phyloP scores from a whole-genome alignment of 2,797 vertebrate species.

The Luscinia luscinia region DNA sequence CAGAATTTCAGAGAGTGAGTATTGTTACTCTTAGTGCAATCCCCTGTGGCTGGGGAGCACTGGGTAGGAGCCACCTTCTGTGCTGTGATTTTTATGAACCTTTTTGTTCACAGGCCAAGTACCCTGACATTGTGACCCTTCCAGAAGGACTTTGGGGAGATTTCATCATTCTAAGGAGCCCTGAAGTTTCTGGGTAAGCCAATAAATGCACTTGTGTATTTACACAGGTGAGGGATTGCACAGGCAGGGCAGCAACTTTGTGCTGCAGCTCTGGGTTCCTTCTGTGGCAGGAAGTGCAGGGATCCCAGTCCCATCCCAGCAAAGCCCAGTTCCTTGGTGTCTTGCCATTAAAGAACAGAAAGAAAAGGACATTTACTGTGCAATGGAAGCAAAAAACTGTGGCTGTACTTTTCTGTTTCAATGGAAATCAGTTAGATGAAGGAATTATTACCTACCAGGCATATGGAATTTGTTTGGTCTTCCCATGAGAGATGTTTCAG shows the following conservation, averaged over 20 bases:
- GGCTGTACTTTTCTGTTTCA: not conserved
- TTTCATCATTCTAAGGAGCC: constrained; percentile 78
- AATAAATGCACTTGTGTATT: not conserved
- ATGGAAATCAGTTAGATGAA: not conserved
- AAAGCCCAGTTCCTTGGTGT: not conserved
- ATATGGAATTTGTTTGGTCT: not conserved
- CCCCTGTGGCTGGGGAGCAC: not conserved
- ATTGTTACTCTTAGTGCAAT: not conserved
- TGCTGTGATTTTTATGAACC: not conserved
- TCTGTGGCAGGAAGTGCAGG: not conserved
- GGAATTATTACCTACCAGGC: not conserved
- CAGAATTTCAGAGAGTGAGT: not conserved
- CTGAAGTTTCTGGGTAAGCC: constrained; percentile 81
- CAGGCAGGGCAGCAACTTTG: not conserved
- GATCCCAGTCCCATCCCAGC: not conserved
- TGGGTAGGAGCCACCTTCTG: not conserved
- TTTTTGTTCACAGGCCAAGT: constrained; percentile 80
- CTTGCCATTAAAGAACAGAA: not conserved
- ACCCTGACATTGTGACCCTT: constrained; percentile 81
- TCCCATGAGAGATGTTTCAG: not conserved
- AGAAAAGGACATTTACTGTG: not conserved
- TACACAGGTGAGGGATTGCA: not conserved
- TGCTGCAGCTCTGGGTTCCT: not conserved
- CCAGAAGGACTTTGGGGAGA: constrained; percentile 81
- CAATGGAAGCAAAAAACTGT: not conserved